Evolutionary conservation across 2,888 invertebrate genomes (phyloP).

Genomic region (Limnephilus marmoratus): DNA sequence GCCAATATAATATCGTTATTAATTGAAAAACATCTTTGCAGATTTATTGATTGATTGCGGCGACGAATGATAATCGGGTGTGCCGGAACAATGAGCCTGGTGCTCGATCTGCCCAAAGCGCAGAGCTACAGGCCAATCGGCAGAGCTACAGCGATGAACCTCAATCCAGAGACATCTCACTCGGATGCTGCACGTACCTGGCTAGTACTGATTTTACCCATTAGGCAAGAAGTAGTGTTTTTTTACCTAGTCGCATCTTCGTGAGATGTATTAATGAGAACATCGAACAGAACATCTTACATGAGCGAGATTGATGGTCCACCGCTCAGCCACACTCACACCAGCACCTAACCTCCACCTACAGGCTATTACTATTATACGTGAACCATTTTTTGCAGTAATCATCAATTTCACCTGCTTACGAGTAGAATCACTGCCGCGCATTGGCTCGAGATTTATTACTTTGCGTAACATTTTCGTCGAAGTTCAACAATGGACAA

Average conservation of each 20-base stretch:
- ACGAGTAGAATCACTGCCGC: constrained; percentile 2
- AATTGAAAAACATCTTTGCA: constrained; percentile 54
- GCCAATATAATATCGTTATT: constrained; percentile 49
- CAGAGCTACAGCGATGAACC: not conserved
- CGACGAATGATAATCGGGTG: constrained; percentile 20
- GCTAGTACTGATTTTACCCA: constrained; percentile 14
- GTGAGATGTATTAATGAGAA: constrained; percentile 50
- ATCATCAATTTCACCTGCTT: constrained; percentile 50
- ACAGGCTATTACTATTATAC: constrained; percentile 15
- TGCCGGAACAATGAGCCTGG: not conserved
- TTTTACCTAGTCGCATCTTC: constrained; percentile 25
- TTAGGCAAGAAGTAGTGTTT: constrained; percentile 40
- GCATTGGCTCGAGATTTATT: not conserved
- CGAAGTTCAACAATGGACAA: constrained; percentile 19
- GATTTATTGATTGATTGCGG: constrained; percentile 53
- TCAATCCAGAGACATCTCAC: constrained; percentile 25
- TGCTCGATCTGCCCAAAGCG: not conserved
- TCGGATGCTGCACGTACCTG: constrained; percentile 20
- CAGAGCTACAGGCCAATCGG: not conserved
- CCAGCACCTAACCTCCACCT: not conserved
- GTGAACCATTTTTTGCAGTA: constrained; percentile 30
- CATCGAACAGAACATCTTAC: constrained; percentile 24
- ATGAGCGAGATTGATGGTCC: constrained; percentile 24
- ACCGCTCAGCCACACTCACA: constrained; percentile 16
- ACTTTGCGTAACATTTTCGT: constrained; percentile 26